Evolutionary conservation across 2,113 vertebrate genomes (phyloP), one percentile per base, ranked within the genome.

Genomic region (Actenoides lindsayi): DNA sequence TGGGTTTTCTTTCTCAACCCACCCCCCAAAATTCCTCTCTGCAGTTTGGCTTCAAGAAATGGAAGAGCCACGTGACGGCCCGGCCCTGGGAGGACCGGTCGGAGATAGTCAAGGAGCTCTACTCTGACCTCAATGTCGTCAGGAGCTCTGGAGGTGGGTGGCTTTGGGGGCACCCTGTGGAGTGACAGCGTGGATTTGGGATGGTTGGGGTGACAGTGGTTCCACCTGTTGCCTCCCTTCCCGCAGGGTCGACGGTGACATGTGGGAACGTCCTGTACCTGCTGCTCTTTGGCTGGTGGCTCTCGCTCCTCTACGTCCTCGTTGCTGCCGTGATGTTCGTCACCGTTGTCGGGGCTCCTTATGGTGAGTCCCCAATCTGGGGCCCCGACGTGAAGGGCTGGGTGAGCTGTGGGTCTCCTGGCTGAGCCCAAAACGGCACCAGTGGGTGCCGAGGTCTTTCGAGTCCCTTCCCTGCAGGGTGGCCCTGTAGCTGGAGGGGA

Each of bases 1-100:
- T 2, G 44, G 18, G 5, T 2, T 25, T 51, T 35, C 0, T 97
- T 53, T 16, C 20, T 4, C 2, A 6, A 10, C 7, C 15, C 3
- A 14, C n/a, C 20, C 20, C 3, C 2, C 6, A n/a, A 53, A 41
- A 51, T 19, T 23, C 1, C 6, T 23, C 5, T 65, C 12, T 57
- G 5, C 89, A 99, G 99, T 99, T 99, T 88, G 99, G 99, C 69
- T 99, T 99, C 97, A 99, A 98, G 92, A 99, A 99, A 53, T 99
- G 99, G 99, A 99, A 99, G 91, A 98, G 98, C 50, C 98, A 98
- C 1, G 98, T 99, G 27, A 99, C 99, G 0, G 98, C 97, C 7
- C 97, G 96, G 74, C 99, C 99, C 1, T 98, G 99, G 79, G 98
- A 99, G 91, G 98, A 99, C 82, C 65, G 97, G 5, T 99, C 99